Percentiles rank a stretch among this genome's conserved stretches.
Evolutionary conservation across 2,797 vertebrate genomes (phyloP).

Genomic region (Cyclopterus lumpus): DNA sequence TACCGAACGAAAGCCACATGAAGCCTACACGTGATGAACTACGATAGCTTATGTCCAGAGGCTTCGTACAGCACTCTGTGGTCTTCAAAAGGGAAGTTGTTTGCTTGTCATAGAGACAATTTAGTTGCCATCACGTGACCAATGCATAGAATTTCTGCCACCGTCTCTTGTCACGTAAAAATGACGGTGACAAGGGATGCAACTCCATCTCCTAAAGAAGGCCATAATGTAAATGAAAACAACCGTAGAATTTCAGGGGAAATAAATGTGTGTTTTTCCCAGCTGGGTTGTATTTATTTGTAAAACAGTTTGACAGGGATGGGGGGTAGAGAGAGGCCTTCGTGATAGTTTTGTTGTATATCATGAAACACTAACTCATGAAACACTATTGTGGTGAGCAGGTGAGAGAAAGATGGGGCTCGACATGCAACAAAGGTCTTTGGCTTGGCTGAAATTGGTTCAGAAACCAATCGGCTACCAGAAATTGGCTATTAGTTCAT

Average conservation of each 20-base stretch:
- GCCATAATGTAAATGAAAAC: neutral
- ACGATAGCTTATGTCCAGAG: too few relatives aligned
- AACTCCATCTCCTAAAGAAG: too few relatives aligned
- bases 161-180: too few relatives aligned
- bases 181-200: too few relatives aligned
- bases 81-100: too few relatives aligned
- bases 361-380: neutral
- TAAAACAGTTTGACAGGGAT: neutral
- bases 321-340: neutral
- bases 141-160: too few relatives aligned
- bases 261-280: neutral
- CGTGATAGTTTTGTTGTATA: too few relatives aligned
- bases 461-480: neutral
- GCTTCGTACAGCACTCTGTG: too few relatives aligned
- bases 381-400: neutral
- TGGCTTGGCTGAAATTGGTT: neutral
- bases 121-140: too few relatives aligned
- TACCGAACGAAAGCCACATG: neutral
- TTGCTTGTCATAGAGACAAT: too few relatives aligned
- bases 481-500: neutral
- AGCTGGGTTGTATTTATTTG: neutral
- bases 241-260: neutral
- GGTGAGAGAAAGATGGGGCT: neutral
- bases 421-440: neutral
- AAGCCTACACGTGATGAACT: neutral